phyloP scores from a whole-genome alignment of 2,888 invertebrate species.

The Drosophila differens region DNA sequence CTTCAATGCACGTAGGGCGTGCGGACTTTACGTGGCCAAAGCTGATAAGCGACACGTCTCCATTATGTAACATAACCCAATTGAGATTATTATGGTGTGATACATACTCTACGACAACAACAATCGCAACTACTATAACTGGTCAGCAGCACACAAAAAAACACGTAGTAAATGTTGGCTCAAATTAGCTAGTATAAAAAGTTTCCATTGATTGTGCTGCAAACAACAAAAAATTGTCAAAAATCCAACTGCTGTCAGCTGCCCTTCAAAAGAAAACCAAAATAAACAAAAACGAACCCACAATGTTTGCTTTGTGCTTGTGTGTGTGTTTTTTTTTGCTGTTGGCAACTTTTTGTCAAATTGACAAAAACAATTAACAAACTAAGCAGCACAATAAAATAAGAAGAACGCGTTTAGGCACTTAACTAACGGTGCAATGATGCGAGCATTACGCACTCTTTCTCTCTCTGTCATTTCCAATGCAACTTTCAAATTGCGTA shows the following conservation, averaged over 20 bases:
- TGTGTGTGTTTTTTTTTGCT: slow-evolving; percentile 1
- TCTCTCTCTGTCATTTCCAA: not conserved
- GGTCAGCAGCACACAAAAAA: slow-evolving; percentile 5
- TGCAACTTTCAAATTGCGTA: not conserved
- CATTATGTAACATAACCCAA: slow-evolving; percentile 64
- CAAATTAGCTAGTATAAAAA: slow-evolving; percentile 43
- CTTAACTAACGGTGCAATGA: slow-evolving; percentile 8
- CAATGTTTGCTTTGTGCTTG: slow-evolving; percentile 24
- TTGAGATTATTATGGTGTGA: slow-evolving; percentile 41
- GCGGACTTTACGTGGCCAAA: slow-evolving; percentile 34
- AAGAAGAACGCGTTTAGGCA: slow-evolving; percentile 8
- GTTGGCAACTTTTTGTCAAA: slow-evolving; percentile 51
- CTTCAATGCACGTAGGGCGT: slow-evolving; percentile 34
- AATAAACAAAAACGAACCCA: slow-evolving; percentile 4
- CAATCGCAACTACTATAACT: not conserved
- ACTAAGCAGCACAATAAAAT: slow-evolving; percentile 18
- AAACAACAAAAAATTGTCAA: slow-evolving; percentile 38
- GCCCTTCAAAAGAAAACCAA: slow-evolving; percentile 25
- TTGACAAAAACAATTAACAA: slow-evolving; percentile 70
- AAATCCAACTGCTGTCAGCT: slow-evolving; percentile 25
- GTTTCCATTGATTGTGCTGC: slow-evolving; percentile 54
- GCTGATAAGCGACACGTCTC: slow-evolving; percentile 52
- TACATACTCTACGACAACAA: slow-evolving; percentile 3
- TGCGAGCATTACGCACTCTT: not conserved
- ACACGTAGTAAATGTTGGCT: slow-evolving; percentile 24